phyloP scores from a whole-genome alignment of 2,113 vertebrate species.

The Callorhinus ursinus region DNA sequence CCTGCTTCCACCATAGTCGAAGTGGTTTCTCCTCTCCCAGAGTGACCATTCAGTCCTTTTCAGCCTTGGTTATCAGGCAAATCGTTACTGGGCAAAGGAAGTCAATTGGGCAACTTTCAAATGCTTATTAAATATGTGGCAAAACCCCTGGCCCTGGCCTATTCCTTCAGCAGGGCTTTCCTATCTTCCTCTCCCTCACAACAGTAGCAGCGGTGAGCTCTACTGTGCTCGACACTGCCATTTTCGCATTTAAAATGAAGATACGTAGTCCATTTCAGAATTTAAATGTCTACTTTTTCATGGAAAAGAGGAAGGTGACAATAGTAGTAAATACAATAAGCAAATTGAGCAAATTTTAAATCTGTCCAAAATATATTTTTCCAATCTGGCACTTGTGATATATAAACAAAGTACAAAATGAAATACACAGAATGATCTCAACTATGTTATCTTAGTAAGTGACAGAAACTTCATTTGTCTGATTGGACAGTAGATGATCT shows the following conservation, averaged over 20 bases:
- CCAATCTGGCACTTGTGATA: background rate
- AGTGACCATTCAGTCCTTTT: background rate
- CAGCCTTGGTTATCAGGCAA: background rate
- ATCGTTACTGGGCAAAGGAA: background rate
- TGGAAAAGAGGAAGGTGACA: background rate
- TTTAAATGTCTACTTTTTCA: background rate
- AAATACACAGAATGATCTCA: background rate
- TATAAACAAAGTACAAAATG: background rate
- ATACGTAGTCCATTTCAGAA: background rate
- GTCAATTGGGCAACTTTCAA: background rate
- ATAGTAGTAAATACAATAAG: background rate
- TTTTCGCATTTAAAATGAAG: background rate
- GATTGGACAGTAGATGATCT: background rate
- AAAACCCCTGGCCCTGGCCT: background rate
- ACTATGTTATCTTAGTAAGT: background rate
- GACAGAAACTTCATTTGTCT: background rate
- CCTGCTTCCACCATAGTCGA: background rate
- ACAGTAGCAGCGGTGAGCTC: background rate
- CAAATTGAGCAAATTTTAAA: background rate
- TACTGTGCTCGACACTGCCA: background rate
- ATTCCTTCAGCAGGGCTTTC: background rate
- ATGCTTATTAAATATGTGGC: background rate
- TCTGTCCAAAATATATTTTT: background rate
- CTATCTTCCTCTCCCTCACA: background rate
- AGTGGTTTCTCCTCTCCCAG: background rate